Conservation (phyloP, 2,113 vertebrate species). For the Oceanodroma tethys region DNA sequence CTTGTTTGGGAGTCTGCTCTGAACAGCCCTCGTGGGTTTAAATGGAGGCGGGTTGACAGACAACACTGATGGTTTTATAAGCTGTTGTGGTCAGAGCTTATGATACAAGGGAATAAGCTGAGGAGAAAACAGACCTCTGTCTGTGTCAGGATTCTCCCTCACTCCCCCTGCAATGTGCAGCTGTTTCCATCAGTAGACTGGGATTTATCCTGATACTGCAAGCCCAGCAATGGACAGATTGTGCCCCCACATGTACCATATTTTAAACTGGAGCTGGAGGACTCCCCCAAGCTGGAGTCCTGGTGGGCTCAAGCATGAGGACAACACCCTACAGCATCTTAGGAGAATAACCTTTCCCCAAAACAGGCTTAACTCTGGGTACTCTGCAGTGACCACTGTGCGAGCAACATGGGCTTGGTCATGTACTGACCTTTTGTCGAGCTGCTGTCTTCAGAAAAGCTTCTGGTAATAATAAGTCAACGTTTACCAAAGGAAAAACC, state of each 20-base stretch:
- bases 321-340: not conserved
- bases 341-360: not conserved
- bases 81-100: not conserved
- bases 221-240: not conserved
- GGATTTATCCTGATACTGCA: not conserved
- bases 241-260: rapidly evolving
- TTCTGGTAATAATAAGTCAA: slow-evolving; percentile 28
- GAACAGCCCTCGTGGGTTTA: not conserved
- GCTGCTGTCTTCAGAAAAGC: not conserved
- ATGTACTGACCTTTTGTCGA: not conserved
- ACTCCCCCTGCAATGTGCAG: not conserved
- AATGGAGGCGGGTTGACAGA: not conserved
- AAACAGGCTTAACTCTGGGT: not conserved
- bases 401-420: not conserved
- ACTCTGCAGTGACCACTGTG: not conserved
- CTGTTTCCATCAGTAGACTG: not conserved
- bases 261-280: not conserved
- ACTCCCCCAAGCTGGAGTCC: not conserved
- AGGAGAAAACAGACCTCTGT: not conserved
- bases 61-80: not conserved
- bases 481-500: not conserved
- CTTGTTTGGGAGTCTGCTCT: not conserved
- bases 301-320: not conserved
- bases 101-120: not conserved
- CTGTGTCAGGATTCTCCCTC: not conserved